Conservation (phyloP, 2,113 vertebrate species). For the Macroglossus sobrinus region DNA sequence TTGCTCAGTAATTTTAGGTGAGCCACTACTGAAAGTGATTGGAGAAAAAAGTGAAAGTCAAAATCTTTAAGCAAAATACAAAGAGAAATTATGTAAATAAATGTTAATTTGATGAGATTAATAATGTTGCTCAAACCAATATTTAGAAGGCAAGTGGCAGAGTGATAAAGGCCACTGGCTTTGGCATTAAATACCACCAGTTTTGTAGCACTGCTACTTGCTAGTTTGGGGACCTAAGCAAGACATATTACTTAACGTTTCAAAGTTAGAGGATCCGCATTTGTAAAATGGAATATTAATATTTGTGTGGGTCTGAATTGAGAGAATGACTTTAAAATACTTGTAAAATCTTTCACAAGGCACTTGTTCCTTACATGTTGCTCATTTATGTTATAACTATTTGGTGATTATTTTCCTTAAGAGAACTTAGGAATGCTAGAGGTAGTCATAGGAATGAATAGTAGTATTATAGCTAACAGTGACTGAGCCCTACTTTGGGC, state of each 20-base stretch:
- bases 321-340: not conserved
- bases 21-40: not conserved
- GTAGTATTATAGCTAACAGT: not conserved
- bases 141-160: not conserved
- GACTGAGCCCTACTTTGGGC: not conserved
- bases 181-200: not conserved
- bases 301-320: not conserved
- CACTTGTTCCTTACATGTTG: not conserved
- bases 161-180: not conserved
- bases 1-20: not conserved
- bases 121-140: not conserved
- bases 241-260: not conserved
- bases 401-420: not conserved
- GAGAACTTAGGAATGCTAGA: not conserved
- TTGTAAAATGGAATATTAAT: not conserved
- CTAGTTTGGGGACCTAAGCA: not conserved
- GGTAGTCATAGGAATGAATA: fast-evolving
- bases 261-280: not conserved
- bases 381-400: not conserved
- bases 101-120: conserved; percentile 26
- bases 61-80: conserved; percentile 28
- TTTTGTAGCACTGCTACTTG: not conserved
- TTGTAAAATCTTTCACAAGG: not conserved
- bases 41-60: not conserved
- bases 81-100: conserved; percentile 29